These are phyloP conservation scores for Pangasius larnaudii DNA, from an alignment of 2,797 vertebrate genomes.

Conservation along the genomic window DNA sequence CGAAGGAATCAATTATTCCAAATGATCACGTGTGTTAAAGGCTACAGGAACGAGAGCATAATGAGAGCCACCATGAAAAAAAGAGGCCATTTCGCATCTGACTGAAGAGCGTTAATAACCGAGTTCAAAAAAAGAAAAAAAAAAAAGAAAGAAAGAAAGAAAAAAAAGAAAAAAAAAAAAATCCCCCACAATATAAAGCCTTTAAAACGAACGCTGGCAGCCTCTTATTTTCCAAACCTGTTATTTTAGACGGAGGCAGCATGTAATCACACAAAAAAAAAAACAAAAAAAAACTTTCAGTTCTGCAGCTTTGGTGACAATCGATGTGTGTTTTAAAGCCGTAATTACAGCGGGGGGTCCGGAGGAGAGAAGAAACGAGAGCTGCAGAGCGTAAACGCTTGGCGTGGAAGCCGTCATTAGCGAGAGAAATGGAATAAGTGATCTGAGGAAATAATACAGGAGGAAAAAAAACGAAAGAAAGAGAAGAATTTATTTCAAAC, in stretches of 20 bases:
- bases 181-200: neutral
- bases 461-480: constrained; percentile 1
- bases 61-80: neutral
- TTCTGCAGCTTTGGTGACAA: constrained; percentile 87
- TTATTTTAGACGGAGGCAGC: constrained; percentile 86
- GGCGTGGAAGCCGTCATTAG: constrained; percentile 82
- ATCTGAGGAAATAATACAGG: constrained; percentile 51
- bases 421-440: constrained; percentile 61
- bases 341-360: constrained; percentile 90
- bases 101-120: neutral
- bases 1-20: neutral
- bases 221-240: constrained; percentile 97
- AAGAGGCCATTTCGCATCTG: neutral
- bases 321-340: constrained; percentile 92
- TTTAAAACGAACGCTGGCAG: constrained; percentile 86
- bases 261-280: constrained; percentile 90
- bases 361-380: constrained; percentile 52
- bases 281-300: constrained; percentile 77
- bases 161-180: too few species aligned
- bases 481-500: constrained; percentile 44
- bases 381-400: constrained; percentile 82
- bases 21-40: neutral
- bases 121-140: neutral
- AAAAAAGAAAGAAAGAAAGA: too few species aligned
- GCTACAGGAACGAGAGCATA: neutral